These are phyloP conservation scores for Ptiloglossa arizonensis DNA, from an alignment of 1,140 invertebrate species.

Conservation along the genomic window DNA sequence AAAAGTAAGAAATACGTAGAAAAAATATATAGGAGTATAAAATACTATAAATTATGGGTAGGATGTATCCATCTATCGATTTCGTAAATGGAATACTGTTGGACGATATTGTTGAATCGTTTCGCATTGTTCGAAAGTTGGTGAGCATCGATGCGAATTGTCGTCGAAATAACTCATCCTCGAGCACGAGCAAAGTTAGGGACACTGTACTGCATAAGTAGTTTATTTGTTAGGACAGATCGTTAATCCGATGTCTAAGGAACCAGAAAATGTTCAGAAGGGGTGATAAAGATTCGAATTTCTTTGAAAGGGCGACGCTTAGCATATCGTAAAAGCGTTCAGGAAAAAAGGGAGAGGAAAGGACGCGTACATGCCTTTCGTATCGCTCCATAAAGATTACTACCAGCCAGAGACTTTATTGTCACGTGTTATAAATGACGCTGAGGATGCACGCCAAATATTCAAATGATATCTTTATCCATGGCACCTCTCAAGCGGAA, in stretches of 20 bases:
- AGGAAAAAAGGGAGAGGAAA: constrained; percentile 13
- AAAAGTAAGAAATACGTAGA: no score
- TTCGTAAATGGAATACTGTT: no score
- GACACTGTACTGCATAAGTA: constrained; percentile 43
- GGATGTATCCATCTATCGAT: no score
- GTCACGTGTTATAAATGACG: constrained; percentile 81
- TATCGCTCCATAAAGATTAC: constrained; percentile 80
- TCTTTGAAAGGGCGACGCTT: constrained; percentile 66
- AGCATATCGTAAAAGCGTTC: constrained; percentile 74
- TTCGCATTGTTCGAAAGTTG: no score
- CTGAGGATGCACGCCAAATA: constrained; percentile 76
- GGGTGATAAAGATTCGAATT: constrained; percentile 67
- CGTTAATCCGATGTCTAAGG: constrained; percentile 67
- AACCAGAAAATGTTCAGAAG: constrained; percentile 64
- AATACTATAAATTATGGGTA: no score
- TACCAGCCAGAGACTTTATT: constrained; percentile 78
- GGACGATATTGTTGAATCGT: no score
- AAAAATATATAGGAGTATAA: no score
- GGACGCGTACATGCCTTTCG: constrained; percentile 47
- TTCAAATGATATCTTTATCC: constrained; percentile 82
- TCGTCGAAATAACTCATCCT: constrained; percentile 23
- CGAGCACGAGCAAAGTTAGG: not conserved
- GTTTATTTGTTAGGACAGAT: constrained; percentile 59
- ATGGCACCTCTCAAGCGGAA: constrained; percentile 77
- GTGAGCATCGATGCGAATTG: not conserved